phyloP scores from a whole-genome alignment of 2,888 invertebrate genomes.

The Epirrita christyi region DNA sequence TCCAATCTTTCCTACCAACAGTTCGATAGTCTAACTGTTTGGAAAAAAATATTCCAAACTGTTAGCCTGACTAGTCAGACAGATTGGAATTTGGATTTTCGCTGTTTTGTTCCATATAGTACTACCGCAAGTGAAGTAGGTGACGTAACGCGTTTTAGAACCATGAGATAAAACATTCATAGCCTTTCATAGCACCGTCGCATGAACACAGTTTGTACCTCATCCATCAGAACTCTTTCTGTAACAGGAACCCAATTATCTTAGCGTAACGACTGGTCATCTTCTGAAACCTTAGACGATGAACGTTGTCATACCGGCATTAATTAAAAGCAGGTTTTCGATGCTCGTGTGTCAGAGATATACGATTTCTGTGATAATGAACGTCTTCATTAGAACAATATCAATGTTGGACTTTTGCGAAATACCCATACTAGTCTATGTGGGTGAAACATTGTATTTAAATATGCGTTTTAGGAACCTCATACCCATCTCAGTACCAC shows the following conservation, averaged over 20 bases:
- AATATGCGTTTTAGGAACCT: neutral
- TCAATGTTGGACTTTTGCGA: constrained; percentile 12
- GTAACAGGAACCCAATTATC: constrained; percentile 71
- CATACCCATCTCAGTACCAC: neutral
- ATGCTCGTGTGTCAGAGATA: constrained; percentile 70
- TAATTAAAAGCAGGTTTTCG: constrained; percentile 54
- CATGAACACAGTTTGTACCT: constrained; percentile 20
- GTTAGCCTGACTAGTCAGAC: no score
- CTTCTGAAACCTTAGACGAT: constrained; percentile 65
- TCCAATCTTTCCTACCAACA: no score
- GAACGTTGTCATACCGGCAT: constrained; percentile 45
- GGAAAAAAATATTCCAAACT: no score
- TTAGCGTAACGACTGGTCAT: constrained; percentile 59
- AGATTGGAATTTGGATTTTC: no score
- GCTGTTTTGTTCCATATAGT: no score
- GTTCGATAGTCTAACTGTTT: no score
- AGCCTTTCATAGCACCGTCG: neutral
- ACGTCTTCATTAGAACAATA: constrained; percentile 55
- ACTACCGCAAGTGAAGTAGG: no score
- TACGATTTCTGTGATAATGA: constrained; percentile 67
- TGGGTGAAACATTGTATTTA: neutral
- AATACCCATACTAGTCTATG: constrained; percentile 6
- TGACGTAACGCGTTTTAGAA: no score
- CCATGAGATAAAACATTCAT: neutral
- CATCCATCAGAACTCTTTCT: constrained; percentile 53